A percentile compares a stretch with the other conserved stretches of the same genome.
Evolutionary conservation across 2,113 vertebrate species (phyloP).

Genomic region (Aptenodytes forsteri): DNA sequence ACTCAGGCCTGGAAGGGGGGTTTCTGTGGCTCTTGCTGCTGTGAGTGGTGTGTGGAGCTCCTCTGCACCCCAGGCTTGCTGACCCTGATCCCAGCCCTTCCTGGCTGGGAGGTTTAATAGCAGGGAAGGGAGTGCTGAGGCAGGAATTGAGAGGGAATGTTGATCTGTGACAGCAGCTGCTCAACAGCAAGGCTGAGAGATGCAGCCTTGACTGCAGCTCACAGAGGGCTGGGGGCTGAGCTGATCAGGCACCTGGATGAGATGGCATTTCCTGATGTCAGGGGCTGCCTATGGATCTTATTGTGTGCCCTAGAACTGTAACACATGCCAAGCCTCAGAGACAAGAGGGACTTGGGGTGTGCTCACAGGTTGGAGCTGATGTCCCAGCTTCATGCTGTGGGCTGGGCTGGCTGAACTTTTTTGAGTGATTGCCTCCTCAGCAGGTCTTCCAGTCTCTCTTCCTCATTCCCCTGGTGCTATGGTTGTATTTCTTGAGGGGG

Average conservation of each 20-base stretch:
- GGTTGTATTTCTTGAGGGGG: too few relatives aligned
- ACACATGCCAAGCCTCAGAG: not conserved
- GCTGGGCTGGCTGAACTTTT: not conserved
- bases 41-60: not conserved
- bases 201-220: not conserved
- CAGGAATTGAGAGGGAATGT: not conserved
- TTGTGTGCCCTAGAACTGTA: not conserved
- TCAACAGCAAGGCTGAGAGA: not conserved
- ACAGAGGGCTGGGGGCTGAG: not conserved
- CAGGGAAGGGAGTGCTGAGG: not conserved
- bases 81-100: not conserved
- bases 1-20: rapidly evolving
- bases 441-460: not conserved
- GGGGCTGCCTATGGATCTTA: not conserved
- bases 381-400: rapidly evolving
- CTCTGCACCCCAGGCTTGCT: not conserved
- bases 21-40: not conserved
- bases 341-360: too few relatives aligned
- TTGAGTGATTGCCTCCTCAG: not conserved
- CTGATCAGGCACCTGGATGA: not conserved
- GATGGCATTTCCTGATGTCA: not conserved
- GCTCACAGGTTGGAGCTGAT: not conserved
- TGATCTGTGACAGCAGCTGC: not conserved
- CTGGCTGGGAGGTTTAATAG: not conserved
- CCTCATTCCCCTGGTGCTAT: not conserved